phyloP scores from a whole-genome alignment of 2,888 invertebrate species.

The Agrochola macilenta region DNA sequence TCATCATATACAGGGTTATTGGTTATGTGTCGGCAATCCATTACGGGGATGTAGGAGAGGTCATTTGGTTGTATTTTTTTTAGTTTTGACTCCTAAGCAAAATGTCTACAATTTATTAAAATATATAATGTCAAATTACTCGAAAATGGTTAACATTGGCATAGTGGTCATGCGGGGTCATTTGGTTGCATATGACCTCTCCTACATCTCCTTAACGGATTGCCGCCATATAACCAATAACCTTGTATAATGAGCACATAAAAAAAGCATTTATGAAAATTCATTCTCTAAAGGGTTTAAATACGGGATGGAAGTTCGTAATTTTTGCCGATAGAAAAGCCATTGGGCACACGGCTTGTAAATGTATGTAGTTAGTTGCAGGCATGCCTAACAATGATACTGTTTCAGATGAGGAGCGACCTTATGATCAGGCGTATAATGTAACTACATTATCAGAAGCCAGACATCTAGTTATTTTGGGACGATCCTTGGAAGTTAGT shows the following conservation, averaged over 20 bases:
- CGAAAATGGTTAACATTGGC: too few species aligned
- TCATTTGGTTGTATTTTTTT: too few species aligned
- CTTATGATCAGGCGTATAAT: slow-evolving; percentile 74
- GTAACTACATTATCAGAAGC: slow-evolving; percentile 62
- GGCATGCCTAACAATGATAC: slow-evolving; percentile 5
- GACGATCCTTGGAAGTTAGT: slow-evolving; percentile 57
- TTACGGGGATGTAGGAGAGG: too few species aligned
- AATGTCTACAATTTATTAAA: too few species aligned
- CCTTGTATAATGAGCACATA: neutral
- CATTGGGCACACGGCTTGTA: neutral
- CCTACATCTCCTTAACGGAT: too few species aligned
- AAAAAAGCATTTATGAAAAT: neutral
- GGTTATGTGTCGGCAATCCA: too few species aligned
- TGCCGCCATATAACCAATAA: too few species aligned
- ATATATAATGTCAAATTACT: too few species aligned
- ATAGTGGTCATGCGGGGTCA: too few species aligned
- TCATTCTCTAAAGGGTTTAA: neutral
- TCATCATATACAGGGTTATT: neutral
- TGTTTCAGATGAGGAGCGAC: slow-evolving; percentile 71
- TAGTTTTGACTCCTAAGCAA: too few species aligned
- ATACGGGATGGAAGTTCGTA: neutral
- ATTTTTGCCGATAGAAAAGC: neutral
- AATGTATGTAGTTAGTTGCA: neutral
- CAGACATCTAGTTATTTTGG: slow-evolving; percentile 66
- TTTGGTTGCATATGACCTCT: too few species aligned